Conservation (phyloP, 2,113 vertebrate genomes). For the Tautogolabrus adspersus region DNA sequence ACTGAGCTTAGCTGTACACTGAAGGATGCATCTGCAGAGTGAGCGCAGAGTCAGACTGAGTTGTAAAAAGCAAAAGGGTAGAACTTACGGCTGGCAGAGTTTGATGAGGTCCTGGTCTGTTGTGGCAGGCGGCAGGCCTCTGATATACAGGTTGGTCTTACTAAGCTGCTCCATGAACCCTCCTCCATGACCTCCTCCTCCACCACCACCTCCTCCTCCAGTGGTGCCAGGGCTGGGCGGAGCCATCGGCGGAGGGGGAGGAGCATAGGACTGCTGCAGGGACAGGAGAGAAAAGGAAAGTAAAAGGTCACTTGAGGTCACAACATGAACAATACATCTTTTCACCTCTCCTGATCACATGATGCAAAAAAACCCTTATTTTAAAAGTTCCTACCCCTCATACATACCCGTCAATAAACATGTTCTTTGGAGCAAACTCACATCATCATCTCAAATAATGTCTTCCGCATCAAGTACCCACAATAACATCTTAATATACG, state of each 20-base stretch:
- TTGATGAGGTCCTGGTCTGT: constrained; percentile 87
- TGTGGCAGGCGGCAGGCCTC: constrained; percentile 95
- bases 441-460: constrained; percentile 38
- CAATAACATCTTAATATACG: constrained; percentile 44
- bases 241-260: constrained; percentile 96
- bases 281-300: constrained; percentile 21
- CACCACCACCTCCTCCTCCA: constrained; percentile 83
- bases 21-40: constrained; percentile 17
- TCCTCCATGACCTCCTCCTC: constrained; percentile 85
- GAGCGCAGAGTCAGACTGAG: background rate
- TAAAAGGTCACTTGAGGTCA: constrained; percentile 17
- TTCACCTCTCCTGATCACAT: background rate
- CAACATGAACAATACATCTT: background rate
- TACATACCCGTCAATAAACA: background rate
- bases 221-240: constrained; percentile 97
- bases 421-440: background rate
- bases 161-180: constrained; percentile 92
- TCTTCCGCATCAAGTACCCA: constrained; percentile 26
- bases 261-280: constrained; percentile 95
- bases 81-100: constrained; percentile 86
- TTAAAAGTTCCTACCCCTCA: background rate
- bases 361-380: background rate
- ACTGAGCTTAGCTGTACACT: constrained; percentile 18
- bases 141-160: constrained; percentile 99
- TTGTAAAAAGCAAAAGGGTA: constrained; percentile 15